phyloP scores from a whole-genome alignment of 2,888 invertebrate genomes.

The Magallana nippona region DNA sequence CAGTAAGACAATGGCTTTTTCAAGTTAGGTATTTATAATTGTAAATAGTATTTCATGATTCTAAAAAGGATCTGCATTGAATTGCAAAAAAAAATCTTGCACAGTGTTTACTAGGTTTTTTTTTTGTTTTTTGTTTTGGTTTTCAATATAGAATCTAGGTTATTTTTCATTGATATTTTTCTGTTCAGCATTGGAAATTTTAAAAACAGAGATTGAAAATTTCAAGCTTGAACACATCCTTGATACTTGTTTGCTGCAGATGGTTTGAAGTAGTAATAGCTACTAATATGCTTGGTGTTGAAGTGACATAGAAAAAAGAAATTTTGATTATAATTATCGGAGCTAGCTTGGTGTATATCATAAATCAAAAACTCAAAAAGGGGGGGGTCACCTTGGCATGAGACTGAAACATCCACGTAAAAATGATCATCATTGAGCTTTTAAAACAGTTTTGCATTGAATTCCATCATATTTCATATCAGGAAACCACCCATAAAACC shows the following conservation, averaged over 20 bases:
- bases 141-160: no score
- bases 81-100: no score
- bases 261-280: slow-evolving; percentile 1
- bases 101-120: no score
- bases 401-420: background rate
- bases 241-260: slow-evolving; percentile 17
- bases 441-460: background rate
- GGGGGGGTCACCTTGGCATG: slow-evolving; percentile 4
- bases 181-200: no score
- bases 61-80: no score
- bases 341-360: background rate
- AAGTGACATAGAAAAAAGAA: slow-evolving; percentile 27
- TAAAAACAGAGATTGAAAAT: no score
- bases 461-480: slow-evolving; percentile 25
- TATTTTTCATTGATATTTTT: no score
- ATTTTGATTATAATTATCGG: background rate
- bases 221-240: background rate
- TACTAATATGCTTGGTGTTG: slow-evolving; percentile 47
- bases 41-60: no score
- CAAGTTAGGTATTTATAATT: no score
- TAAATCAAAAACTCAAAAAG: background rate
- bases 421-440: background rate
- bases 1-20: no score
- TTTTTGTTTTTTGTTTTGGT: no score
- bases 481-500: slow-evolving; percentile 46